Conservation (phyloP, 2,888 invertebrate species). For the Dermolepida albohirtum region DNA sequence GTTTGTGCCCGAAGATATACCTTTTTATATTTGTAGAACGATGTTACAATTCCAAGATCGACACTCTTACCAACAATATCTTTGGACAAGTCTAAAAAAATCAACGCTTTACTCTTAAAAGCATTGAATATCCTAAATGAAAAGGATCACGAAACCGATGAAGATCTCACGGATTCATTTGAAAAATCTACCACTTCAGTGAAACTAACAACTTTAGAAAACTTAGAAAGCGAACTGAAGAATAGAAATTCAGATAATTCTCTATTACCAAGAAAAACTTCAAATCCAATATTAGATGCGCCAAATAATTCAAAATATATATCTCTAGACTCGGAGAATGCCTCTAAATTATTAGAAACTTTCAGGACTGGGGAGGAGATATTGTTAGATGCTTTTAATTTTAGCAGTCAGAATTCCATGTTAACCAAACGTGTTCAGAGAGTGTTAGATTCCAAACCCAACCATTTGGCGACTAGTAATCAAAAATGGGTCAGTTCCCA, state of each 20-base stretch:
- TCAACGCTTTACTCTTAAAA: conserved; percentile 11
- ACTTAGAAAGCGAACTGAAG: neutral
- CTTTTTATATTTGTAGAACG: conserved; percentile 8
- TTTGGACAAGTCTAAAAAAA: conserved; percentile 7
- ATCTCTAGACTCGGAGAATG: neutral
- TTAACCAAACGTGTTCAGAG: conserved; percentile 10
- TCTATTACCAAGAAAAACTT: conserved; percentile 5
- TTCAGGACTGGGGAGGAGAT: conserved; percentile 3
- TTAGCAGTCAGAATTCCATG: conserved; percentile 20
- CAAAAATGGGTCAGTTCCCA: neutral
- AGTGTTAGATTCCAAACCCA: too few species aligned
- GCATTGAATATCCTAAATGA: conserved; percentile 22
- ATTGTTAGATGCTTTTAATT: conserved; percentile 6
- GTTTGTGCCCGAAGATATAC: too few species aligned
- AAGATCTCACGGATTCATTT: conserved; percentile 7
- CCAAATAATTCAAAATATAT: neutral
- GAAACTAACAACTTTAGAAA: conserved; percentile 23
- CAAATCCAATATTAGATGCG: conserved; percentile 17
- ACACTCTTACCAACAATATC: conserved; percentile 24
- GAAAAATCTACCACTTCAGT: conserved; percentile 1
- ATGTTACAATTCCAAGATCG: conserved; percentile 19
- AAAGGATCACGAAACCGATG: neutral
- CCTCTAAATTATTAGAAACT: conserved; percentile 12
- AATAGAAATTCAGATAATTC: neutral
- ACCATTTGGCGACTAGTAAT: too few species aligned